Percentiles rank a stretch among this genome's conserved stretches.
Evolutionary conservation across 2,888 invertebrate species (phyloP).

Genomic region (Mimumesa dahlbomi): DNA sequence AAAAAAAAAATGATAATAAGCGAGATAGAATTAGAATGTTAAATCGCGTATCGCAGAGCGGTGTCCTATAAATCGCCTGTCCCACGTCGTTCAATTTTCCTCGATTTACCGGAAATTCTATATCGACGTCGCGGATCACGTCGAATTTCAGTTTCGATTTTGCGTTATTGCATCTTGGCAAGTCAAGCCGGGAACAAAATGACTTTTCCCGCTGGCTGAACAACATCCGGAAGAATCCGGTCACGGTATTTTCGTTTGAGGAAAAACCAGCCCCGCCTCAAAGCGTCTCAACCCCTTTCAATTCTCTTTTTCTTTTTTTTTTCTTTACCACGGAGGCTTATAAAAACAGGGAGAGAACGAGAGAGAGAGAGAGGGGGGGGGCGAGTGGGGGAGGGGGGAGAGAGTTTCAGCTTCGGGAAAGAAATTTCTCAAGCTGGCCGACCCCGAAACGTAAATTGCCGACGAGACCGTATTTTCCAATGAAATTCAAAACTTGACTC

Average conservation of each 20-base stretch:
- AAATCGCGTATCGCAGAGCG: no score
- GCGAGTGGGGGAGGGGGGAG: no score
- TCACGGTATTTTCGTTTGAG: neutral
- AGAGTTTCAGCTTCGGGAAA: neutral
- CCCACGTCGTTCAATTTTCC: neutral
- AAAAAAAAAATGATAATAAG: no score
- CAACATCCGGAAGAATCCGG: neutral
- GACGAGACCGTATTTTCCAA: constrained; percentile 1
- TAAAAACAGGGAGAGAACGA: no score
- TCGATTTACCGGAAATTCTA: neutral
- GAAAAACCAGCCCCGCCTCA: neutral
- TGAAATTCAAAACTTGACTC: constrained; percentile 5
- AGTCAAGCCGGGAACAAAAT: neutral
- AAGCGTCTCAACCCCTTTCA: neutral
- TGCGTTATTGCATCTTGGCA: constrained; percentile 6
- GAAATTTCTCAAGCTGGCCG: neutral
- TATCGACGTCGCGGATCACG: constrained; percentile 4
- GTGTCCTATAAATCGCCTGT: no score
- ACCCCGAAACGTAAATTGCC: constrained; percentile 4
- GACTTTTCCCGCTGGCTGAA: constrained; percentile 3
- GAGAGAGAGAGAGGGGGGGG: no score
- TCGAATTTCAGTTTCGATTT: neutral
- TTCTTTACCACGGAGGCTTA: neutral
- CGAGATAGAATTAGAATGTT: no score
- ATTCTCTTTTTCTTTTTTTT: no score